Evolutionary conservation across 2,113 vertebrate species (phyloP), one percentile per base, ranked within the genome.

Genomic region (Oenanthe melanoleuca): DNA sequence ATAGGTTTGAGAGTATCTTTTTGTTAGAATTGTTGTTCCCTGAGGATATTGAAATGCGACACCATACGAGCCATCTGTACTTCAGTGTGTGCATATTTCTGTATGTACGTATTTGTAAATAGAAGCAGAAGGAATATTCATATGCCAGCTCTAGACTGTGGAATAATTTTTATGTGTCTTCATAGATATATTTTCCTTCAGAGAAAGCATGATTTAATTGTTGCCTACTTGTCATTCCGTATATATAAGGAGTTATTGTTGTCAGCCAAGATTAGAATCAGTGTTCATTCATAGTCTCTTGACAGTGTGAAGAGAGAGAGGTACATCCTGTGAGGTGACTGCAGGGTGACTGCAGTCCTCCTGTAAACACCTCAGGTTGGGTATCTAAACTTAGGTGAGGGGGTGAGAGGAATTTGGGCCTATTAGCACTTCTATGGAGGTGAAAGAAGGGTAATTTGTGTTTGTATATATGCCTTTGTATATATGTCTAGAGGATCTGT

Each of bases 361-460:
- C 8, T 75, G 9, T 53, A 8, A 56, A 8, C 14, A 12, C 57
- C 28, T 25, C 12, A n/a, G n/a, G 24, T 33, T 21, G 42, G 18
- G 23, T 60, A 22, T 29, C 23, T 65, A 24, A 65, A 42, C 13
- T 14, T n/a, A 8, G 3, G 14, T 61, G 37, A 29, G 26, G 7
- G 14, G 0, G 4, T 70, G 37, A 26, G 57, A 14, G 24, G 13
- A 33, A 11, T 38, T 12, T 13, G 1, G 31, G 28, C 14, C 12
- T 31, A 8, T 19, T 33, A 8, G 12, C 2, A 3, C 45, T 4
- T 56, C 24, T n/a, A 31, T 40, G 44, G 64, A 40, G 4, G 5
- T 67, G n/a, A 45, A 50, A 9, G 33, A 44, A 47, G 11, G 20
- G 15, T 55, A 33, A 24, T 34, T 42, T 50, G 9, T 60, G 33